These are phyloP conservation scores for Macroramphosus scolopax DNA, from an alignment of 2,797 vertebrate genomes.

Conservation along the genomic window DNA sequence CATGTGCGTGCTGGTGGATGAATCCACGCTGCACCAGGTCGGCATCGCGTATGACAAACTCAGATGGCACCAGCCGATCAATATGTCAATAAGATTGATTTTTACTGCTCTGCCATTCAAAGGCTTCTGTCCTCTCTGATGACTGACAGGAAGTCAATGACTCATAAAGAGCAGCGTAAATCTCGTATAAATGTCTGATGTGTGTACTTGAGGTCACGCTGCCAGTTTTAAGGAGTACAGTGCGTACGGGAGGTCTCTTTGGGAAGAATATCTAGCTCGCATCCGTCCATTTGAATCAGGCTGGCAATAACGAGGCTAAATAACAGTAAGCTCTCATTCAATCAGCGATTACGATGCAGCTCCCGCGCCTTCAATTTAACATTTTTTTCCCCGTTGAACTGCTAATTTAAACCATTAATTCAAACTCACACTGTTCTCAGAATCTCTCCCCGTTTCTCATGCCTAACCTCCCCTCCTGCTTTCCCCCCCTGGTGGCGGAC, in stretches of 20 bases:
- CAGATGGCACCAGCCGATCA: slow-evolving; percentile 32
- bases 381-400: slow-evolving; percentile 20
- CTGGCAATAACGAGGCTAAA: slow-evolving; percentile 2
- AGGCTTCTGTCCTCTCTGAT: slow-evolving; percentile 21
- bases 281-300: slow-evolving; percentile 15
- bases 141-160: slow-evolving; percentile 34
- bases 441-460: slow-evolving; percentile 44
- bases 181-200: slow-evolving; percentile 2
- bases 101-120: slow-evolving; percentile 26
- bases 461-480: slow-evolving; percentile 32
- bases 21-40: slow-evolving; percentile 3
- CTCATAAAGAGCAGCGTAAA: slow-evolving; percentile 20
- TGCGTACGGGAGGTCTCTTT: slow-evolving; percentile 4
- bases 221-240: not conserved
- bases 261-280: slow-evolving; percentile 17
- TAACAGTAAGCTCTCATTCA: slow-evolving; percentile 5
- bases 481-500: slow-evolving; percentile 57
- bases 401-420: slow-evolving; percentile 68
- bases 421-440: slow-evolving; percentile 58
- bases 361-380: slow-evolving; percentile 24
- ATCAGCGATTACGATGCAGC: slow-evolving; percentile 8
- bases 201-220: slow-evolving; percentile 3
- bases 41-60: slow-evolving; percentile 25
- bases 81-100: slow-evolving; percentile 41
- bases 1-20: slow-evolving; percentile 1